Percentiles rank a stretch among this genome's conserved stretches.
Evolutionary conservation across 64 coral and sea anemone species (phyloP).

Genomic region (Astreopora myriophthalma): DNA sequence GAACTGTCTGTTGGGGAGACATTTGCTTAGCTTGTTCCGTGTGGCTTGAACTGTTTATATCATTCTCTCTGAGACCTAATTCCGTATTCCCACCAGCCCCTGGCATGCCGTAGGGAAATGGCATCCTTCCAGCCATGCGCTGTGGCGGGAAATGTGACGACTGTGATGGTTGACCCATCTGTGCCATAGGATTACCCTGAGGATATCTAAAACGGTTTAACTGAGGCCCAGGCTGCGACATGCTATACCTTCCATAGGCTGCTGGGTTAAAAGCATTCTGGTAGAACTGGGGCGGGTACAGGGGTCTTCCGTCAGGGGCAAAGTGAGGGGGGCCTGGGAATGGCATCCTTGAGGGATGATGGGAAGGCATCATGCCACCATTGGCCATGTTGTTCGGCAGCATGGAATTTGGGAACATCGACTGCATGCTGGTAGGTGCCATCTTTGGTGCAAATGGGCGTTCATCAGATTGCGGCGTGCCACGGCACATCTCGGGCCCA

Average conservation of each 20-base stretch:
- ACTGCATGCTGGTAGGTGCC: constrained; percentile 16
- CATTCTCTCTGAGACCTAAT: constrained; percentile 13
- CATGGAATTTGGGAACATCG: constrained; percentile 59
- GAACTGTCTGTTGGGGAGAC: constrained; percentile 57
- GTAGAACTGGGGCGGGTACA: constrained; percentile 92
- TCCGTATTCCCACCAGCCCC: constrained; percentile 13
- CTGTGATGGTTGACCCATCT: constrained; percentile 54
- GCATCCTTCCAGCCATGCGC: constrained; percentile 41
- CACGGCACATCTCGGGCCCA: constrained; percentile 36
- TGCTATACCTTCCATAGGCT: constrained; percentile 68
- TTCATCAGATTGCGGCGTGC: not conserved
- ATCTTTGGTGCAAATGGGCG: constrained; percentile 1
- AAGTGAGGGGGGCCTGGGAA: constrained; percentile 74
- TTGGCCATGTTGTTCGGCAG: constrained; percentile 66
- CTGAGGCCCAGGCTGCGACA: constrained; percentile 71
- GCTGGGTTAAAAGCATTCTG: constrained; percentile 81
- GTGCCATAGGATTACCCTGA: constrained; percentile 13
- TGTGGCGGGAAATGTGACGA: constrained; percentile 38
- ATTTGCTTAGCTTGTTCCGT: constrained; percentile 9
- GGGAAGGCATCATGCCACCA: constrained; percentile 79
- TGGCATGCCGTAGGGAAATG: constrained; percentile 46
- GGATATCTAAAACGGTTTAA: constrained; percentile 70
- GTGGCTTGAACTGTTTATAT: constrained; percentile 38
- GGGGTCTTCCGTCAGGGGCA: constrained; percentile 75
- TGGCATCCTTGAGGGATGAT: constrained; percentile 67